These are phyloP conservation scores for Mesitornis unicolor DNA, from an alignment of 2,113 vertebrate genomes.

Conservation along the genomic window DNA sequence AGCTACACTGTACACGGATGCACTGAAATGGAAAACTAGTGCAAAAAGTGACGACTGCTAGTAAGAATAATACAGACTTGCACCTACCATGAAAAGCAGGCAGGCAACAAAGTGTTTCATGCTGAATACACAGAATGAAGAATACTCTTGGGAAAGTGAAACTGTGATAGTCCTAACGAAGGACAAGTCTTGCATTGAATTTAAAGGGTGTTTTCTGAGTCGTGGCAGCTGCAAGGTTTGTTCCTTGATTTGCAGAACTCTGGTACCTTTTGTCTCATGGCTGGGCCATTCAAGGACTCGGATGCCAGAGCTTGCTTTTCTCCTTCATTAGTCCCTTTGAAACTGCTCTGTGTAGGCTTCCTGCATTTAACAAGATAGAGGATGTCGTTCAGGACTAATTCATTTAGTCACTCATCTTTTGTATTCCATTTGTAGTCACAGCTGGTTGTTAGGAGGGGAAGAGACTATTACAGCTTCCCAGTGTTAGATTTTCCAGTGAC, in stretches of 20 bases:
- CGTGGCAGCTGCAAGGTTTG: background rate
- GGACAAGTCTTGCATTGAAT: background rate
- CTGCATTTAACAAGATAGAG: constrained; percentile 29
- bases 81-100: background rate
- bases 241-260: background rate
- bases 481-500: background rate
- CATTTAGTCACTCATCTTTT: constrained; percentile 31
- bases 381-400: constrained; percentile 31
- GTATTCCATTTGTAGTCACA: constrained; percentile 44
- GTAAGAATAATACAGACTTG: background rate
- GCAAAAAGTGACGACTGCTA: background rate
- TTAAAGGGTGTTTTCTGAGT: background rate
- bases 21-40: background rate
- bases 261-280: background rate
- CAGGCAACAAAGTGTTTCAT: background rate
- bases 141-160: background rate
- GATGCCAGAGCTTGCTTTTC: constrained; percentile 6
- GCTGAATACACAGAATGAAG: background rate
- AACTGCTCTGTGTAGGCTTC: constrained; percentile 25
- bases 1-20: background rate
- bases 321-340: constrained; percentile 43
- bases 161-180: background rate
- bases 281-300: background rate
- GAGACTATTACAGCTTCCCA: background rate
- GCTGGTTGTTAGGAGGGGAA: background rate